A percentile compares a stretch with the other conserved stretches of the same genome.
phyloP scores from a whole-genome alignment of 2,113 vertebrate species.

The Prinia subflava region DNA sequence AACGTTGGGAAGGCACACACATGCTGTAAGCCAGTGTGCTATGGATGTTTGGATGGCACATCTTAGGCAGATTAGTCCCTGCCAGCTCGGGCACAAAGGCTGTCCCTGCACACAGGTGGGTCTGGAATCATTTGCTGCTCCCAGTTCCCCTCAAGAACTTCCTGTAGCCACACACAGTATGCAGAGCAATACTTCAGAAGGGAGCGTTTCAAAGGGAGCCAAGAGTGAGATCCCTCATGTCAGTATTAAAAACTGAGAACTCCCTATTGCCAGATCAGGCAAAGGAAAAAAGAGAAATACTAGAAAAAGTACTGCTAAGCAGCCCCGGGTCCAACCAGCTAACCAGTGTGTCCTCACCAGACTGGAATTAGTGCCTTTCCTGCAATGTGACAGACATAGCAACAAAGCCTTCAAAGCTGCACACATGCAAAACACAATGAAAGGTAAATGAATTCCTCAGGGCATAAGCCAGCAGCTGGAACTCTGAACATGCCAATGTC shows the following conservation, averaged over 20 bases:
- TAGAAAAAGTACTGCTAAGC: neutral
- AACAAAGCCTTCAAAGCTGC: neutral
- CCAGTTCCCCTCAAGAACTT: neutral
- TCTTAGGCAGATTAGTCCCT: neutral
- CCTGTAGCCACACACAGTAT: neutral
- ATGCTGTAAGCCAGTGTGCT: neutral
- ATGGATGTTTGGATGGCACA: accelerated
- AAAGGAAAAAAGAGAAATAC: neutral
- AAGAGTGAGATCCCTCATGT: neutral
- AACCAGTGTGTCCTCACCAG: neutral
- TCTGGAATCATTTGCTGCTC: neutral
- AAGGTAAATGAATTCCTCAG: neutral
- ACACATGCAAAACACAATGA: neutral
- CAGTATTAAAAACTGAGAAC: neutral
- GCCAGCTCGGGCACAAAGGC: neutral
- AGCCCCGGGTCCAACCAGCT: neutral
- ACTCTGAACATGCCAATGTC: neutral
- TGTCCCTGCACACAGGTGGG: neutral
- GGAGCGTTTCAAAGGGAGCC: neutral
- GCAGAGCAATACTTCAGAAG: neutral
- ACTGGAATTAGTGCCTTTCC: neutral
- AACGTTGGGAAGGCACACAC: neutral
- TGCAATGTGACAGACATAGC: neutral
- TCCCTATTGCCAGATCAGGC: neutral
- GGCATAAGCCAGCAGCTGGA: neutral